Base-by-base conservation (phyloP, 1,140 invertebrate species). In the Chymomyza costata region DNA sequence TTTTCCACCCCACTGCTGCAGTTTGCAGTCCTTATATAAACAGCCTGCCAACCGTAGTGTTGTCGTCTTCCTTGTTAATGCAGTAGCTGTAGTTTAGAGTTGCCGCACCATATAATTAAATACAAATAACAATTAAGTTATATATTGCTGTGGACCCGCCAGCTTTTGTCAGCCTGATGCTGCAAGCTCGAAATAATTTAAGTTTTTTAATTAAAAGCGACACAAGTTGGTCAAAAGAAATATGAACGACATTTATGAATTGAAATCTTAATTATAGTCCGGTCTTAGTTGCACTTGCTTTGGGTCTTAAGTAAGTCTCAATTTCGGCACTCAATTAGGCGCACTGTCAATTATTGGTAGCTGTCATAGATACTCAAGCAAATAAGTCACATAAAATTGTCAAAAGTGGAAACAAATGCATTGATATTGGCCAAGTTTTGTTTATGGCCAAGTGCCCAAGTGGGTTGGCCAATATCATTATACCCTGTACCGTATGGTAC, bases 41-140 rank as follows among this genome's bases (percentile, higher is more conserved):
- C n/a, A n/a, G n/a, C n/a, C n/a, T n/a, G n/a, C n/a, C n/a, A n/a
- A n/a, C n/a, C n/a, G n/a, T n/a, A n/a, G n/a, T n/a, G n/a, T n/a
- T n/a, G n/a, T n/a, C n/a, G n/a, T n/a, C n/a, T n/a, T n/a, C n/a
- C n/a, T n/a, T n/a, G n/a, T n/a, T n/a, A n/a, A n/a, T n/a, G n/a
- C n/a, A n/a, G n/a, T n/a, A n/a, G 11, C 15, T 32, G 7, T 59
- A 49, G 35, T 39, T 28, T n/a, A n/a, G n/a, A n/a, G n/a, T 32
- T 38, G 44, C 34, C 47, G 56, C 53, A 40, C 43, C 46, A 46
- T 65, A 60, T 74, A 73, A 73, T 68, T 74, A 59, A 73, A 68
- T 64, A 49, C 63, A 68, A 73, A 73, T 67, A 74, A 64, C 49
- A 64, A 73, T 73, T 68, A 59, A 67, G 63, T 52, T 55, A 56